phyloP scores from a whole-genome alignment of 2,797 vertebrate genomes.

The Epinephelus awoara region DNA sequence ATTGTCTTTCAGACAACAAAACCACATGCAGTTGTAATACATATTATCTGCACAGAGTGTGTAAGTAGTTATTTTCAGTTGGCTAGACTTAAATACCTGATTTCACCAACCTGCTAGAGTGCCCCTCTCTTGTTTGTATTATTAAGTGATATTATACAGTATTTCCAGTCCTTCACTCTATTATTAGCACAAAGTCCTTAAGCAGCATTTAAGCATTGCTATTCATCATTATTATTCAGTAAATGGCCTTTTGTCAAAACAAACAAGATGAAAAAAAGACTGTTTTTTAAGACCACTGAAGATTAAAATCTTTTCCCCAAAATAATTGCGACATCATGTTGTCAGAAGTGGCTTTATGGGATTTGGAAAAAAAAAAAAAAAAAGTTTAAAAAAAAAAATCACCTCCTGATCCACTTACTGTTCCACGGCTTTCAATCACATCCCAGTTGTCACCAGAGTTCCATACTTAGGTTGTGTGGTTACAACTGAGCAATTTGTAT shows the following conservation, averaged over 20 bases:
- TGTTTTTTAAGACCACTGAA: no score
- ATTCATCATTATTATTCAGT: constrained; percentile 4
- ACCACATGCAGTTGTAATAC: constrained; percentile 32
- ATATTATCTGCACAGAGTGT: constrained; percentile 18
- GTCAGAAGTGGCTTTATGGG: neutral
- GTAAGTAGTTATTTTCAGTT: constrained; percentile 35
- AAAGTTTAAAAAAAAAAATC: no score
- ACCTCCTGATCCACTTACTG: no score
- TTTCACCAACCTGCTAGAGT: constrained; percentile 10
- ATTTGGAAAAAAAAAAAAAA: no score
- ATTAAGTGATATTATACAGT: constrained; percentile 4
- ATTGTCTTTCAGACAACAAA: constrained; percentile 22
- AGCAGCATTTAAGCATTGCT: neutral
- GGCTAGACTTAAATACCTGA: constrained; percentile 25
- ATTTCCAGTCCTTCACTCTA: constrained; percentile 15
- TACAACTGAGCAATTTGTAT: no score
- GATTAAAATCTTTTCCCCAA: neutral
- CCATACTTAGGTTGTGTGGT: no score
- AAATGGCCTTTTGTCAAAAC: neutral
- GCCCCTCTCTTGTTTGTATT: constrained; percentile 34
- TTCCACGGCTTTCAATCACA: no score
- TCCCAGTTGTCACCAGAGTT: no score
- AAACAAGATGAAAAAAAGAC: neutral
- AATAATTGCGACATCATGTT: neutral
- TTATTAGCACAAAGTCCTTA: constrained; percentile 7